A percentile compares a stretch with the other conserved stretches of the same genome.
Conservation (phyloP, 2,888 invertebrate genomes). For the Ypsolopha scabrella region DNA sequence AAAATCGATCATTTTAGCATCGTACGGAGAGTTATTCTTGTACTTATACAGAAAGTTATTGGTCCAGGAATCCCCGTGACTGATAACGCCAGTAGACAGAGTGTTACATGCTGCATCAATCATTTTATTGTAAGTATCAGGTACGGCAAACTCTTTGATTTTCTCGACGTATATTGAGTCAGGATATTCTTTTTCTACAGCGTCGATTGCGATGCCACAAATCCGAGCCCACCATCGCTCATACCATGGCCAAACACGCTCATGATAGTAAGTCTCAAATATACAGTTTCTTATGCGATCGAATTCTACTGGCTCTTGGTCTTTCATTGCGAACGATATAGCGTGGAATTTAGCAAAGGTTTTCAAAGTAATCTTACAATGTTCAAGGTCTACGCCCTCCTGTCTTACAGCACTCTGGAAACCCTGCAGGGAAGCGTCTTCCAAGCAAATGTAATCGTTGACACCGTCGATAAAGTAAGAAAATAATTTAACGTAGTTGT, state of each 20-base stretch:
- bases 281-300: conserved; percentile 38
- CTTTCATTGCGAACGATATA: conserved; percentile 68
- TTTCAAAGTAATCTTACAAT: conserved; percentile 59
- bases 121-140: conserved; percentile 30
- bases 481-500: conserved; percentile 58
- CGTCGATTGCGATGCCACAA: conserved; percentile 69
- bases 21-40: conserved; percentile 8
- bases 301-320: conserved; percentile 63
- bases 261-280: conserved; percentile 71
- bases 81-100: conserved; percentile 20
- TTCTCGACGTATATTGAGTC: conserved; percentile 68
- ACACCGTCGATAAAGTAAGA: conserved; percentile 57
- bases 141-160: conserved; percentile 62
- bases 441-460: conserved; percentile 68
- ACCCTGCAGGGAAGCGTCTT: conserved; percentile 58
- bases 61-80: conserved; percentile 81
- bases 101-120: conserved; percentile 39
- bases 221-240: conserved; percentile 59
- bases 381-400: conserved; percentile 60
- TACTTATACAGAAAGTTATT: conserved; percentile 75
- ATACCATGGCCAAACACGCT: conserved; percentile 70
- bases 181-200: conserved; percentile 74
- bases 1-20: conserved; percentile 76
- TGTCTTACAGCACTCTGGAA: conserved; percentile 50
- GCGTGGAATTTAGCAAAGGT: conserved; percentile 72